Evolutionary conservation across 1,140 invertebrate species (phyloP).

Genomic region (Drosophila bifasciata): DNA sequence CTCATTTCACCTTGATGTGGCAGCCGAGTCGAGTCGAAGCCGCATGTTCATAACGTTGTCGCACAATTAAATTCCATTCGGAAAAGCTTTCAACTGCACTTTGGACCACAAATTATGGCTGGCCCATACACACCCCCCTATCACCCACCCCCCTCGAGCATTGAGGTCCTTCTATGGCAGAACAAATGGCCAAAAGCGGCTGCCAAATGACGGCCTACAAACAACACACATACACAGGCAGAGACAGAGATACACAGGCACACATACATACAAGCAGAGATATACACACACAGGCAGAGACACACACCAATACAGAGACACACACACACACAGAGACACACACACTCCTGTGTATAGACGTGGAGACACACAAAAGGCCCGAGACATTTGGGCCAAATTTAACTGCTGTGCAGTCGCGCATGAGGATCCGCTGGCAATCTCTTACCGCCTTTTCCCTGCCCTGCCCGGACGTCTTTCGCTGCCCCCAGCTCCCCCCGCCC

Average conservation of each 20-base stretch:
- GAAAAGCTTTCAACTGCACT: conserved; percentile 51
- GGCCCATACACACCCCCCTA: not conserved
- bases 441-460: not conserved
- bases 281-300: not conserved
- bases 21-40: not conserved
- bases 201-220: conserved; percentile 57
- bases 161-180: conserved; percentile 42
- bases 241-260: conserved; percentile 37
- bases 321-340: conserved; percentile 1
- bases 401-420: conserved; percentile 79
- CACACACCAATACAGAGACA: too few species aligned
- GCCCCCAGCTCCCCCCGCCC: too few species aligned
- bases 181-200: conserved; percentile 54
- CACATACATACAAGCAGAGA: too few species aligned
- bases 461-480: too few species aligned
- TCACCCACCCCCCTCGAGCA: conserved; percentile 1
- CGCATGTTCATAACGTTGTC: conserved; percentile 65
- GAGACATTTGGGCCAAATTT: conserved; percentile 58
- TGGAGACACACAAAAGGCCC: conserved; percentile 39
- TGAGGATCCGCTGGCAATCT: conserved; percentile 43
- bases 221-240: conserved; percentile 27
- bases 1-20: conserved; percentile 36
- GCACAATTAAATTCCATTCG: conserved; percentile 68
- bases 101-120: conserved; percentile 55
- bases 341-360: conserved; percentile 7